Evolutionary conservation across 2,113 vertebrate genomes (phyloP).

Genomic region (Scortum barcoo): DNA sequence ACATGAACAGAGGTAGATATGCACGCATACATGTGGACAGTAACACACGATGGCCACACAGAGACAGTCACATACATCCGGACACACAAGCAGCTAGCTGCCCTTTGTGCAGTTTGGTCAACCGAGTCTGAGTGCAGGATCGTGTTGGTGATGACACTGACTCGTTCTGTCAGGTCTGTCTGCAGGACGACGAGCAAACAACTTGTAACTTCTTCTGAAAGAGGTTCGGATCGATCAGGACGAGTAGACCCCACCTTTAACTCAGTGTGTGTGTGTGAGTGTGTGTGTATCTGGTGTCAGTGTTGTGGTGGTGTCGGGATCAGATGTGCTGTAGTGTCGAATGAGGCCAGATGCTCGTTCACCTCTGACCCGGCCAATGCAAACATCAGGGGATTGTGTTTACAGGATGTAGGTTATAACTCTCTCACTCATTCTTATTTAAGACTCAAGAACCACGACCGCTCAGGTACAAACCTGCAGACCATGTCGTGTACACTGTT

Average conservation of each 20-base stretch:
- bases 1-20: neutral
- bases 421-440: slow-evolving; percentile 27
- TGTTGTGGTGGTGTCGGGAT: slow-evolving; percentile 12
- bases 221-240: no score
- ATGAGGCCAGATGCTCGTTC: slow-evolving; percentile 56
- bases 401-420: slow-evolving; percentile 20
- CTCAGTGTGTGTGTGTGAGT: neutral
- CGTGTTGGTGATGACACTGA: no score
- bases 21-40: neutral
- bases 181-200: no score
- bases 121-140: no score
- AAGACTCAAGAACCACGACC: neutral
- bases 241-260: no score
- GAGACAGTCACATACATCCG: neutral
- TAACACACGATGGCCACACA: neutral
- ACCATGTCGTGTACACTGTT: neutral
- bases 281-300: slow-evolving; percentile 15
- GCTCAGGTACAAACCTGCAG: neutral
- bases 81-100: neutral
- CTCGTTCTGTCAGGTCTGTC: no score
- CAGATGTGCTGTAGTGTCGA: slow-evolving; percentile 39
- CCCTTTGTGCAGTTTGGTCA: no score
- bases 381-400: slow-evolving; percentile 43
- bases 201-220: no score
- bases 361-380: slow-evolving; percentile 42